Evolutionary conservation across 2,888 invertebrate species (phyloP), one percentile per base, ranked within the genome.

Genomic region (Cantharis nigra): DNA sequence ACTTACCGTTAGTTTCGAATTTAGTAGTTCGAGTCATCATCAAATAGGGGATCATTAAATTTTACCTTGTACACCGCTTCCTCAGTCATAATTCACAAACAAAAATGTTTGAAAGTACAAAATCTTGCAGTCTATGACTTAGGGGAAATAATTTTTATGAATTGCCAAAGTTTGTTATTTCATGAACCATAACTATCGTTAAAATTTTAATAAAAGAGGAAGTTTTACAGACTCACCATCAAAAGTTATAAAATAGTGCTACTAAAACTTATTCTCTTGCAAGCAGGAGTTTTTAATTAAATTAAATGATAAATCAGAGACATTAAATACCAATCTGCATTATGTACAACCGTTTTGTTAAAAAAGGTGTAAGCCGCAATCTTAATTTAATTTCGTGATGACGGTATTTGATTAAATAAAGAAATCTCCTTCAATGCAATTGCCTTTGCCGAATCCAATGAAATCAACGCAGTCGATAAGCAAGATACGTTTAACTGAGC

Each of bases 401-500:
- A n/a, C 49, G 49, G 49, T 49, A 49, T 49, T 49, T 13, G 49
- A 49, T 49, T 49, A 49, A 49, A 49, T 49, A 67, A 67, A 23
- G 26, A 23, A 67, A 67, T 67, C 65, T 67, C 26, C 26, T 67
- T 23, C 26, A 67, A 67, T 67, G 65, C 65, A 20, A 67, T 67
- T 67, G 65, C 65, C 23, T 23, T 23, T 67, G n/a, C n/a, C 9
- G 65, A 67, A 75, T 78, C 64, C 72, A 75, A 78, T 78, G 78
- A 78, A 75, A 75, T 71, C 74, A 74, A 67, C 65, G 65, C 26
- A 67, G 65, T 18, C 65, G 65, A 67, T 67, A 67, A 67, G 65
- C 65, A 67, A 67, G 65, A 67, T 67, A 72, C 72, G 78, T 78
- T 49, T 78, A 78, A 78, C 71, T 75, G 78, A 72, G 78, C 75